Evolutionary conservation across 2,113 vertebrate species (phyloP).

Genomic region (Elaphurus davidianus): DNA sequence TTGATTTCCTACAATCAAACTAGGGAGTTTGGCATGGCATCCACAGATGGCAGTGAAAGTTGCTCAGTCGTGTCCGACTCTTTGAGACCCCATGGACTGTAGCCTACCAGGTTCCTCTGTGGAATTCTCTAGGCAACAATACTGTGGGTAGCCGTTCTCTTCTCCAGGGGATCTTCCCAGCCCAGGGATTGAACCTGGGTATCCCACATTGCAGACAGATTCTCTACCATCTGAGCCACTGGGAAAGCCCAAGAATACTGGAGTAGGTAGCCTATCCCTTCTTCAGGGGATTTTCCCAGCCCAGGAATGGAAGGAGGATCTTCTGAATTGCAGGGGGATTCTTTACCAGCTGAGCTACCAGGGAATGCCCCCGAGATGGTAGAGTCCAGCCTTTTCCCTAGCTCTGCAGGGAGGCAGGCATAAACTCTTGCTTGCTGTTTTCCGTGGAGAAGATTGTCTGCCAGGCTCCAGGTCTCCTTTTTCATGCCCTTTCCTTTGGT

Average conservation of each 20-base stretch:
- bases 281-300: background rate
- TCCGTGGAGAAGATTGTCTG: background rate
- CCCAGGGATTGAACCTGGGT: background rate
- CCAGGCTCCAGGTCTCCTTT: background rate
- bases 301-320: background rate
- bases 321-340: background rate
- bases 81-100: background rate
- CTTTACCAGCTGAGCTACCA: background rate
- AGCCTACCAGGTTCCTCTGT: background rate
- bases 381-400: background rate
- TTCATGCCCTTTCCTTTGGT: background rate
- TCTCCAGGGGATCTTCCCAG: background rate
- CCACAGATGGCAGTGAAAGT: background rate
- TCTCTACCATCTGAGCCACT: background rate
- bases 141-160: background rate
- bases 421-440: background rate
- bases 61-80: accelerated
- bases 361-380: background rate
- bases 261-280: background rate
- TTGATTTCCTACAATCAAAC: background rate
- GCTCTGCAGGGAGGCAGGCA: background rate
- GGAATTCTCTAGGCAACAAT: background rate
- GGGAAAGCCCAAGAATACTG: background rate
- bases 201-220: background rate
- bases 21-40: background rate